Conservation (phyloP, 2,113 vertebrate genomes). For the Phainopepla nitens region DNA sequence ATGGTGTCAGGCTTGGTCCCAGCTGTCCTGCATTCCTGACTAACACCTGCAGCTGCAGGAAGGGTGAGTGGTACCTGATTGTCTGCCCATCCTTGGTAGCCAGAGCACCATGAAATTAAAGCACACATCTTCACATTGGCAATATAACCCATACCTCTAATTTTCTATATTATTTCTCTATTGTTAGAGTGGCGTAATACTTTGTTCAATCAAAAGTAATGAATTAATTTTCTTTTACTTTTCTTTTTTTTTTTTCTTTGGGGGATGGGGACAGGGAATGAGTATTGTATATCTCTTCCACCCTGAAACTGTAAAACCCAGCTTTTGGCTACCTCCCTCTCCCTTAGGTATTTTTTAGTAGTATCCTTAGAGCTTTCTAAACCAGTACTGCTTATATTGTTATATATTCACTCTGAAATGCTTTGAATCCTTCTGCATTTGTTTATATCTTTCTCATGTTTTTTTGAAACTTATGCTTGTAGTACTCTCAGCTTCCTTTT, state of each 20-base stretch:
- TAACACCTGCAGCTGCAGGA: neutral
- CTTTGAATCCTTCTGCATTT: neutral
- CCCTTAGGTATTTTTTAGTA: neutral
- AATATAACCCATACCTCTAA: neutral
- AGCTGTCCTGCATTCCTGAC: neutral
- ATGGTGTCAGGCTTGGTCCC: neutral
- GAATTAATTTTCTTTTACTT: neutral
- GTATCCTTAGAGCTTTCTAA: neutral
- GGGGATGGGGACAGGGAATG: neutral
- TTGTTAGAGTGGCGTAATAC: neutral
- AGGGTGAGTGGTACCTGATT: neutral
- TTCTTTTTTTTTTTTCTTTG: neutral
- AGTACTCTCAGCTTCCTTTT: neutral
- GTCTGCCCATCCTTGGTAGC: neutral
- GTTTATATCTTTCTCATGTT: neutral
- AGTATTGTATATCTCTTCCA: neutral
- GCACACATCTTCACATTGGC: neutral
- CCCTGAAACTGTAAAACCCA: neutral
- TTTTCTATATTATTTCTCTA: neutral
- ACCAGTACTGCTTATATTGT: neutral
- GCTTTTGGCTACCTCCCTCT: neutral
- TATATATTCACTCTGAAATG: neutral
- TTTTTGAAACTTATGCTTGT: neutral
- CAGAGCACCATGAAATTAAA: neutral
- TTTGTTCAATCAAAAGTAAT: neutral